Evolutionary conservation across 2,113 vertebrate species (phyloP).

Genomic region (Brachypodius melanocephalos): DNA sequence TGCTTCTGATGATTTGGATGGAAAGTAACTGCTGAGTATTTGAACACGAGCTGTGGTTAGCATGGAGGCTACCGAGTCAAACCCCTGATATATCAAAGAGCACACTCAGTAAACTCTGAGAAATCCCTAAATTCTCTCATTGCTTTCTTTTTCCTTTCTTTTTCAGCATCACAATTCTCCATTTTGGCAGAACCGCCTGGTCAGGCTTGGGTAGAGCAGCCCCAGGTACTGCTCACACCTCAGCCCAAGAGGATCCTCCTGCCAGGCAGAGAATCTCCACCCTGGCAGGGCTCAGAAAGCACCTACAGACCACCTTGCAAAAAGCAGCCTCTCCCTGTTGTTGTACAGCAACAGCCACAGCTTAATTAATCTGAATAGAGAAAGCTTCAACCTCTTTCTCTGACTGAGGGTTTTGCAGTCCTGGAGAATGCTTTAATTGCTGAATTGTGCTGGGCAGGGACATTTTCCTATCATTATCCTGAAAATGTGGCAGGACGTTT

Average conservation of each 20-base stretch:
- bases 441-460: not conserved
- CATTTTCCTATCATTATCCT: not conserved
- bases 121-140: not conserved
- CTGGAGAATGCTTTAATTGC: not conserved
- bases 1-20: not conserved
- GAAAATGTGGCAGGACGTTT: not conserved
- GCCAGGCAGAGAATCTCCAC: not conserved
- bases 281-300: not conserved
- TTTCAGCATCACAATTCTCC: not conserved
- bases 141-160: not conserved
- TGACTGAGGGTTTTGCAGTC: not conserved
- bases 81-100: not conserved
- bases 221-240: fast-evolving
- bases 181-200: not conserved
- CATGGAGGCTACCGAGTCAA: not conserved
- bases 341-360: not conserved
- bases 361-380: not conserved
- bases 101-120: not conserved
- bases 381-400: not conserved
- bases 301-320: not conserved
- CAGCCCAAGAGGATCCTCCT: not conserved
- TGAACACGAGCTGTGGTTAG: not conserved
- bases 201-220: not conserved
- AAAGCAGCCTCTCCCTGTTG: not conserved
- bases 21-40: not conserved